Percentiles rank a stretch among this genome's conserved stretches.
Evolutionary conservation across 37 sponge, comb jelly and placozoan genomes (phyloP).

Genomic region (Halichondria panicea): DNA sequence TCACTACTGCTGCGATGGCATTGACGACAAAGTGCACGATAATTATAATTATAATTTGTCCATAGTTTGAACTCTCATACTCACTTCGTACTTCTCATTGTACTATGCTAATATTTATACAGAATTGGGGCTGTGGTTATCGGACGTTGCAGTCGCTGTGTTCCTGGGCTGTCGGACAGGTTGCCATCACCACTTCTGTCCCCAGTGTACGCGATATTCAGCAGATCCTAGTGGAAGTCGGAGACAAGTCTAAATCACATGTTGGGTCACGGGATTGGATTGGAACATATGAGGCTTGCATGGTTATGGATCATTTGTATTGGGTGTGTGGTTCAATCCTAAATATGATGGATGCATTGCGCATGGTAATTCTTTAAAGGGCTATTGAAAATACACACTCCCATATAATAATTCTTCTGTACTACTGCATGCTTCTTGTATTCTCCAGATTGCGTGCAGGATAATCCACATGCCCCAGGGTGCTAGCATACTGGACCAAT

Average conservation of each 20-base stretch:
- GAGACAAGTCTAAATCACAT: constrained; percentile 82
- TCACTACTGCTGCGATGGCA: constrained; percentile 82
- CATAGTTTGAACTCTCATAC: not conserved
- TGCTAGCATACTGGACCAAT: constrained; percentile 3
- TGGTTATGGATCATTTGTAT: constrained; percentile 67
- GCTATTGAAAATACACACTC: not conserved
- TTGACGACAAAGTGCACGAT: constrained; percentile 63
- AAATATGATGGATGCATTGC: no score
- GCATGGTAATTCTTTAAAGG: no score
- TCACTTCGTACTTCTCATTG: not conserved
- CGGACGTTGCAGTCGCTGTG: constrained; percentile 90
- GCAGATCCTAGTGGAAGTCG: constrained; percentile 68
- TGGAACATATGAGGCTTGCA: constrained; percentile 80
- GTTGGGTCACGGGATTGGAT: constrained; percentile 88
- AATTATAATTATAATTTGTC: not conserved
- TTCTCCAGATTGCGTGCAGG: constrained; percentile 34
- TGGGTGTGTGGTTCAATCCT: no score
- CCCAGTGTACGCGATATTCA: constrained; percentile 71
- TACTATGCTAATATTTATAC: not conserved
- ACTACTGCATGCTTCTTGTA: not conserved
- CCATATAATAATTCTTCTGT: not conserved
- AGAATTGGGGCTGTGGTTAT: constrained; percentile 98
- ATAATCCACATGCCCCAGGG: constrained; percentile 55
- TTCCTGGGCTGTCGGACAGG: constrained; percentile 65
- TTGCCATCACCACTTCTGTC: not conserved